Evolutionary conservation across 2,113 vertebrate genomes (phyloP).

Genomic region (Nicator chloris): DNA sequence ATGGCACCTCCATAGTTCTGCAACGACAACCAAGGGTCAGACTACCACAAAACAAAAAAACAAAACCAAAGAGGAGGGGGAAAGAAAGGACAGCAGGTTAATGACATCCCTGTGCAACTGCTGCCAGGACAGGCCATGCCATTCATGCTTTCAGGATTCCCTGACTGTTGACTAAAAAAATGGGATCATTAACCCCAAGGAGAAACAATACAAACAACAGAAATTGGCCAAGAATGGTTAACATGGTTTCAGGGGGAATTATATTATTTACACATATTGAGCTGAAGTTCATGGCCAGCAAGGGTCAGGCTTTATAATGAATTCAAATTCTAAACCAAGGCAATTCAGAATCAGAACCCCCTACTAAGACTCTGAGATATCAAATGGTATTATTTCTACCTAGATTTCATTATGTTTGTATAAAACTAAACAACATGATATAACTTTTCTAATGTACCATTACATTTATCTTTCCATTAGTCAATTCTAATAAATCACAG

Average conservation of each 20-base stretch:
- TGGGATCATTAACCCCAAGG: background rate
- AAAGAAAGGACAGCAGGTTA: slow-evolving; percentile 84
- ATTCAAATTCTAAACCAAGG: background rate
- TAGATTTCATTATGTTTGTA: background rate
- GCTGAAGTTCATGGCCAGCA: background rate
- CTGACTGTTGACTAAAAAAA: slow-evolving; percentile 50
- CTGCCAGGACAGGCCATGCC: slow-evolving; percentile 69
- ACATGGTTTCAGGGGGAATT: background rate
- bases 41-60: slow-evolving; percentile 87
- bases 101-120: slow-evolving; percentile 72
- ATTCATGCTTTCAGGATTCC: slow-evolving; percentile 66
- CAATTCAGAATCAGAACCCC: background rate
- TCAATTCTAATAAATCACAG: background rate
- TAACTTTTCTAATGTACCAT: background rate
- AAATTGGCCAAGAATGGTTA: background rate
- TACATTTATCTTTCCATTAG: background rate
- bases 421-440: background rate
- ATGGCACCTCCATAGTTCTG: slow-evolving; percentile 97
- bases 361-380: background rate
- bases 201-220: background rate
- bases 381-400: background rate
- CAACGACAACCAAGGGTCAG: slow-evolving; percentile 85
- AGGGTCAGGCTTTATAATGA: background rate
- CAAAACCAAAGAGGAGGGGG: slow-evolving; percentile 82
- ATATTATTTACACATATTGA: background rate